Conservation (phyloP, 2,888 invertebrate genomes). For the Orchestes rusci region DNA sequence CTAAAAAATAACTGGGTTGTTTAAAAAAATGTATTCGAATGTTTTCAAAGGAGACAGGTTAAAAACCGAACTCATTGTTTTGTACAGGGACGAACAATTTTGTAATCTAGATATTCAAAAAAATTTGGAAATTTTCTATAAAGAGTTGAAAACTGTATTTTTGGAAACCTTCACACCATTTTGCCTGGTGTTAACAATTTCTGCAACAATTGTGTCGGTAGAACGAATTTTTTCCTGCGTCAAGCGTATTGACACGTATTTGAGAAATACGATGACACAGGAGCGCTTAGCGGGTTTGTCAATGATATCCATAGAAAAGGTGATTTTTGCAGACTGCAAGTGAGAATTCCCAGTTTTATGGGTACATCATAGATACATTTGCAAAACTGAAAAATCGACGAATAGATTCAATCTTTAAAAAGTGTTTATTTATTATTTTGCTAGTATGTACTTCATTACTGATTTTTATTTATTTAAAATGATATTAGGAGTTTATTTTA, state of each 20-base stretch:
- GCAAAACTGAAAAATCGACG: constrained; percentile 21
- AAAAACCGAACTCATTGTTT: constrained; percentile 9
- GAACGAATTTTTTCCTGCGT: constrained; percentile 16
- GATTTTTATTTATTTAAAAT: too few relatives aligned
- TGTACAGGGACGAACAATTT: constrained; percentile 16
- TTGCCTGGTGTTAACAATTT: constrained; percentile 16
- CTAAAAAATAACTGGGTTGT: constrained; percentile 9
- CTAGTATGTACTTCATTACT: too few relatives aligned
- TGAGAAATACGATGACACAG: constrained; percentile 9
- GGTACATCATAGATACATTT: constrained; percentile 26
- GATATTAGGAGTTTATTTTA: too few relatives aligned
- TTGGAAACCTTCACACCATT: constrained; percentile 15
- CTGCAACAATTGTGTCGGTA: constrained; percentile 18
- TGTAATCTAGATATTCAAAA: constrained; percentile 6
- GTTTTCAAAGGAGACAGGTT: constrained; percentile 14
- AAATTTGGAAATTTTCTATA: constrained; percentile 7
- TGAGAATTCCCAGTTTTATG: constrained; percentile 21
- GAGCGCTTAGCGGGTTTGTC: constrained; percentile 8
- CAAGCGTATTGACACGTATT: constrained; percentile 18
- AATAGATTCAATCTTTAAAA: constrained; percentile 10
- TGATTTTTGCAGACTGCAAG: constrained; percentile 18
- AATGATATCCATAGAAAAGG: constrained; percentile 23
- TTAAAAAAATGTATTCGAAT: constrained; percentile 13
- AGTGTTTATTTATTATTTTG: too few relatives aligned
- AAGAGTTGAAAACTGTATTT: constrained; percentile 11